These are phyloP conservation scores for Centropristis striata DNA, from an alignment of 2,113 vertebrate genomes.

Conservation along the genomic window DNA sequence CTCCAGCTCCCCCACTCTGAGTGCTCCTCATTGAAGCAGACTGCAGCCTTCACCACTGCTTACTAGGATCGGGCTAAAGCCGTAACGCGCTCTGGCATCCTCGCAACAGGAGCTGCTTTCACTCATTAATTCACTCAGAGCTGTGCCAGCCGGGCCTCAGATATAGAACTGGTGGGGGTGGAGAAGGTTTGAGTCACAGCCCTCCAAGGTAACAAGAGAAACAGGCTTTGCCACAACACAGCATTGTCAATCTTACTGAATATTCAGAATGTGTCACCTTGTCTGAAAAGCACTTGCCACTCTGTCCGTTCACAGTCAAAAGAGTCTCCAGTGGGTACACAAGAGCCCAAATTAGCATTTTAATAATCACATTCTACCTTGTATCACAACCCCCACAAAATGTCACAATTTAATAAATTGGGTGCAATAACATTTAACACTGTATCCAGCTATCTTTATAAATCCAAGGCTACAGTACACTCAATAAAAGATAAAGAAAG, in stretches of 20 bases:
- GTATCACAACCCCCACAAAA: background rate
- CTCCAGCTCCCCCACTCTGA: background rate
- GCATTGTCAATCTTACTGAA: conserved; percentile 54
- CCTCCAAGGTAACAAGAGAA: conserved; percentile 32
- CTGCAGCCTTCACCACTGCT: conserved; percentile 65
- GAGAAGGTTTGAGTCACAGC: conserved; percentile 3
- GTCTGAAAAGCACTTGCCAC: conserved; percentile 69
- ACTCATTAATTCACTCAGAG: conserved; percentile 73
- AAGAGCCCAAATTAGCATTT: conserved; percentile 44
- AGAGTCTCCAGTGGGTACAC: conserved; percentile 52
- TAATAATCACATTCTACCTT: background rate
- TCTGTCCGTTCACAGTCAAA: conserved; percentile 55
- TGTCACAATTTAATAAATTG: too few relatives aligned
- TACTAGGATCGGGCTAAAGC: conserved; percentile 54
- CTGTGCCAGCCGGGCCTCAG: conserved; percentile 19
- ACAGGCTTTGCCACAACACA: conserved; percentile 41
- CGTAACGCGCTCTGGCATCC: conserved; percentile 79
- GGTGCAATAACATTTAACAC: too few relatives aligned
- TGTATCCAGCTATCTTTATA: too few relatives aligned
- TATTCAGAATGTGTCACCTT: conserved; percentile 59
- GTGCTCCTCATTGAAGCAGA: conserved; percentile 61
- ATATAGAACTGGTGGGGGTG: background rate
- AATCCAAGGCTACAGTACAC: too few relatives aligned
- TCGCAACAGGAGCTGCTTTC: conserved; percentile 76
- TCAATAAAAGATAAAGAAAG: too few relatives aligned